These are phyloP conservation scores for Batillaria attramentaria DNA, from an alignment of 1,140 invertebrate species.

Conservation along the genomic window DNA sequence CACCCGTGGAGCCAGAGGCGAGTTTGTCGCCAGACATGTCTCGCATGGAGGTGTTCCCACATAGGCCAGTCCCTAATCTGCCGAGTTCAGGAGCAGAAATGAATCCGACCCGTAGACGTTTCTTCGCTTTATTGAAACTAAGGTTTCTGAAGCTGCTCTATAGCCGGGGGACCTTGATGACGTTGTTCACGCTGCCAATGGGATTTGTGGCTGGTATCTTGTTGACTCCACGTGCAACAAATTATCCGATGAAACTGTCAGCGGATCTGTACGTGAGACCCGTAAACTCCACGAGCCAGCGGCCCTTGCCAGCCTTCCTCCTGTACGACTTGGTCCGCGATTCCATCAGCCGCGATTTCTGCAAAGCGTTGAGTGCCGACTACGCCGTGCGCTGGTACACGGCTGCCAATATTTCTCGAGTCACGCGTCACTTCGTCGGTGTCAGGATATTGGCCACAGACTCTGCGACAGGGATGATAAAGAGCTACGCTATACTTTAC, in stretches of 20 bases:
- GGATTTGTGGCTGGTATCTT: conserved; percentile 57
- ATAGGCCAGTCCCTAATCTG: too few relatives aligned
- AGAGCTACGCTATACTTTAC: too few relatives aligned
- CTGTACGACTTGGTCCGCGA: conserved; percentile 46
- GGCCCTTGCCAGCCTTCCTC: conserved; percentile 32
- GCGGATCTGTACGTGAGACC: too few relatives aligned
- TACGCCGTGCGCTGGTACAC: background rate
- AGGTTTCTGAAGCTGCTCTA: conserved; percentile 47
- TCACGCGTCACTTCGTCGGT: conserved; percentile 22
- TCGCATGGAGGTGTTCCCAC: background rate
- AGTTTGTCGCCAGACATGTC: background rate
- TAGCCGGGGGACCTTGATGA: conserved; percentile 49
- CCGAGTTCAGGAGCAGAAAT: conserved; percentile 10
- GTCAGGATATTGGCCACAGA: too few relatives aligned
- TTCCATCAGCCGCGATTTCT: conserved; percentile 9
- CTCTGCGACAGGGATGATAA: too few relatives aligned
- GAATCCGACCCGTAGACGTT: conserved; percentile 36
- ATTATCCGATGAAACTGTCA: too few relatives aligned
- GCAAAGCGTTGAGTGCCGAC: background rate
- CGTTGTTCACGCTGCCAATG: conserved; percentile 59
- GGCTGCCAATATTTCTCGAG: conserved; percentile 11
- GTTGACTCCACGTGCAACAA: too few relatives aligned
- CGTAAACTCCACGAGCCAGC: too few relatives aligned
- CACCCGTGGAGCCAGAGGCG: too few relatives aligned
- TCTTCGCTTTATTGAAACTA: conserved; percentile 56